Conservation (phyloP, 2,113 vertebrate genomes). For the Carassius carassius region DNA sequence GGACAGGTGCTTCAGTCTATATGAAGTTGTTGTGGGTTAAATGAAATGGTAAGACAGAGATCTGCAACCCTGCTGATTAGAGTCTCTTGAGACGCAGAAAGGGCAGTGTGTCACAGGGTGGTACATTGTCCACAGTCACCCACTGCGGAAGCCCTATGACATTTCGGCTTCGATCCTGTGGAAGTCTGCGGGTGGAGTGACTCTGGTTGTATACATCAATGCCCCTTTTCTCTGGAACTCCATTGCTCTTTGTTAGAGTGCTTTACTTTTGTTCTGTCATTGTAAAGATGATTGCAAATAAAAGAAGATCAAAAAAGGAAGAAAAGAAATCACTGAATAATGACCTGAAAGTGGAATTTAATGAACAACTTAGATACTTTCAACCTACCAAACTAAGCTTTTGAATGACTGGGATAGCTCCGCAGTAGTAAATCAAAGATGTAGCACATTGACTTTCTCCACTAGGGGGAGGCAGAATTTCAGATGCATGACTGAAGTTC, state of each 20-base stretch:
- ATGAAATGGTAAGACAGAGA: not conserved
- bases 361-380: not conserved
- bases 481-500: not conserved
- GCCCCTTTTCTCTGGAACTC: not conserved
- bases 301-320: not conserved
- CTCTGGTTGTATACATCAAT: not conserved
- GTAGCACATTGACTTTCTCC: slow-evolving; percentile 9
- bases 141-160: not conserved
- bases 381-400: not conserved
- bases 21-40: not conserved
- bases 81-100: not conserved
- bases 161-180: not conserved
- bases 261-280: not conserved
- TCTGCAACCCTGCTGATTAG: not conserved
- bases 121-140: slow-evolving; percentile 15
- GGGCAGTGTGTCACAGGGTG: not conserved
- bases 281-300: not conserved
- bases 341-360: not conserved
- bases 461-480: slow-evolving; percentile 33
- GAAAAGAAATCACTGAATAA: not conserved
- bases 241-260: slow-evolving; percentile 3
- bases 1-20: not conserved
- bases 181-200: not conserved
- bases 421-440: not conserved
- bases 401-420: not conserved